Evolutionary conservation across 2,888 invertebrate genomes (phyloP).

Genomic region (Polymixis flavicincta): DNA sequence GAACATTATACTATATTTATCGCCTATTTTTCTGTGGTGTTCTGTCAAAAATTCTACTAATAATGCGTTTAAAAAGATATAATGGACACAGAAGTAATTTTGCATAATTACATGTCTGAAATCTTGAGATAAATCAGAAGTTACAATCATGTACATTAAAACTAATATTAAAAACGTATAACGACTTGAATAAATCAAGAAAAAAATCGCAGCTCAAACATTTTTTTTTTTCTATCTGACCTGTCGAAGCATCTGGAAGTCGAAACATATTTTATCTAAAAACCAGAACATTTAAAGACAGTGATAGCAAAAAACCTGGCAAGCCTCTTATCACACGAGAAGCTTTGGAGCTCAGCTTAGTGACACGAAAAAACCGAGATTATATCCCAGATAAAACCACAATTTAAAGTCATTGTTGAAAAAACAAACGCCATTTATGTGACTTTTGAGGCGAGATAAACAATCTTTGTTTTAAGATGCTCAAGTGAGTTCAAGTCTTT

Average conservation of each 20-base stretch:
- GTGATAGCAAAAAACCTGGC: conserved; percentile 73
- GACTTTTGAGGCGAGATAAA: conserved; percentile 64
- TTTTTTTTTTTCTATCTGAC: conserved; percentile 25
- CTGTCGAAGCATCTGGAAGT: conserved; percentile 44
- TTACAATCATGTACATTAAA: conserved; percentile 32
- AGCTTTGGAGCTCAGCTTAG: conserved; percentile 74
- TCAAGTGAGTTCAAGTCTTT: conserved; percentile 44
- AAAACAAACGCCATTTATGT: conserved; percentile 68
- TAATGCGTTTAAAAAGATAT: conserved; percentile 47
- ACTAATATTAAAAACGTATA: conserved; percentile 35
- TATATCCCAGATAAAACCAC: conserved; percentile 71
- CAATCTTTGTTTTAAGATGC: conserved; percentile 65
- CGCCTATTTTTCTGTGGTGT: conserved; percentile 44
- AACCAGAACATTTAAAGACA: conserved; percentile 69
- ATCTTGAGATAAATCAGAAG: conserved; percentile 50
- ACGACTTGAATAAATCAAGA: conserved; percentile 35
- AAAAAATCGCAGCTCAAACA: conserved; percentile 19
- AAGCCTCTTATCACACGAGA: conserved; percentile 73
- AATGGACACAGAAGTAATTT: conserved; percentile 52
- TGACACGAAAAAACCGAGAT: conserved; percentile 77
- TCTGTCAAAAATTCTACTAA: conserved; percentile 48
- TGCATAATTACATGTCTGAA: conserved; percentile 39
- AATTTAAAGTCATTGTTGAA: conserved; percentile 69
- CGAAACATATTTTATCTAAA: conserved; percentile 53
- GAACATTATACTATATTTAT: conserved; percentile 59